These are phyloP conservation scores for Gobio gobio DNA, from an alignment of 2,113 vertebrate genomes.

Conservation along the genomic window DNA sequence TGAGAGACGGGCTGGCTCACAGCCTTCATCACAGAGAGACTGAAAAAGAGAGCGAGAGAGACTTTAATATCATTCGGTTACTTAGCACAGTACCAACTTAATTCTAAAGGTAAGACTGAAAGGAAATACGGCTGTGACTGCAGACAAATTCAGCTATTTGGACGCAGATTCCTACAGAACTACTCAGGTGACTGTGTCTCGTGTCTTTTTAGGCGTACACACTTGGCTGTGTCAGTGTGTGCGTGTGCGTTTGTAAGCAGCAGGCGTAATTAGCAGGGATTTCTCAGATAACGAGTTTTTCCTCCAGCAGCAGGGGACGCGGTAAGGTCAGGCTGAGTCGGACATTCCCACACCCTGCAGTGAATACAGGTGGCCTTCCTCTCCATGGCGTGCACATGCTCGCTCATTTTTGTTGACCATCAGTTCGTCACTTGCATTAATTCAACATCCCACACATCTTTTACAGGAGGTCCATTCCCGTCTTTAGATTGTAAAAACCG, in stretches of 20 bases:
- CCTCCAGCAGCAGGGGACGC: slow-evolving; percentile 55
- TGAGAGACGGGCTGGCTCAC: slow-evolving; percentile 60
- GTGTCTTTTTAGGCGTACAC: background rate
- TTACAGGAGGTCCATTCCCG: background rate
- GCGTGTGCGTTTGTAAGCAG: slow-evolving; percentile 51
- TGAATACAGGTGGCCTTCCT: slow-evolving; percentile 57
- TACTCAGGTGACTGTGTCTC: background rate
- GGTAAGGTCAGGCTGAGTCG: slow-evolving; percentile 57
- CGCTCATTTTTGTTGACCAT: background rate
- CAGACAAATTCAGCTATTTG: background rate
- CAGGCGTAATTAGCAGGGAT: slow-evolving; percentile 64
- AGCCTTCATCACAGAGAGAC: slow-evolving; percentile 55
- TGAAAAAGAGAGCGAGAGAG: slow-evolving; percentile 26
- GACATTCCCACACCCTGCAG: slow-evolving; percentile 63
- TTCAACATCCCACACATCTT: background rate
- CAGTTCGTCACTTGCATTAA: background rate
- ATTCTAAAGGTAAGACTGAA: slow-evolving; percentile 14
- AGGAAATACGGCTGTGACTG: background rate
- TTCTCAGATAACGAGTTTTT: slow-evolving; percentile 64
- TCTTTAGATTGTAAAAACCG: background rate
- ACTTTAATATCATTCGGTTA: slow-evolving; percentile 47
- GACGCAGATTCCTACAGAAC: background rate
- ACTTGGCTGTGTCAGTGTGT: slow-evolving; percentile 4
- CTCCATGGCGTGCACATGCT: slow-evolving; percentile 20
- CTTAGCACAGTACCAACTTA: slow-evolving; percentile 30